A percentile compares a stretch with the other conserved stretches of the same genome.
Evolutionary conservation across 1,140 invertebrate species (phyloP).

Genomic region (Drosophila oshimai): DNA sequence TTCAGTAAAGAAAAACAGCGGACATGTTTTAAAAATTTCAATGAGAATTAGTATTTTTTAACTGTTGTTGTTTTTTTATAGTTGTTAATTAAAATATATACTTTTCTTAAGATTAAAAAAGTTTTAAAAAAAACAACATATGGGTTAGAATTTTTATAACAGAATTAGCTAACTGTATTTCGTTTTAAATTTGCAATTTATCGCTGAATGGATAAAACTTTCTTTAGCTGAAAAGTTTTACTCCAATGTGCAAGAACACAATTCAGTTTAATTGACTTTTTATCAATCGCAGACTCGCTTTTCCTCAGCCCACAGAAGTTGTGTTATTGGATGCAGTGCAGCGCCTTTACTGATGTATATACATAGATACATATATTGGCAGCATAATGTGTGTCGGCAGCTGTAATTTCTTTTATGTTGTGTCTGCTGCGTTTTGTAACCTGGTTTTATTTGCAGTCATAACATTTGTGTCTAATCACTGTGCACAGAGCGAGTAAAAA

Average conservation of each 20-base stretch:
- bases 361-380: constrained; percentile 8
- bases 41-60: no score
- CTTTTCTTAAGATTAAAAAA: no score
- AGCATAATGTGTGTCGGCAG: constrained; percentile 53
- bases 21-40: no score
- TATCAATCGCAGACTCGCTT: constrained; percentile 73
- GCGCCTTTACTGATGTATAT: constrained; percentile 20
- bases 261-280: constrained; percentile 69
- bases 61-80: no score
- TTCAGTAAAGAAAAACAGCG: no score
- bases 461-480: constrained; percentile 77
- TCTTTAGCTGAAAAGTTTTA: background rate
- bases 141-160: no score
- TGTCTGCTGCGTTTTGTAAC: constrained; percentile 77
- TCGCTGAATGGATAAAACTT: background rate
- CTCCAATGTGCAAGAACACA: constrained; percentile 14
- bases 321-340: constrained; percentile 12
- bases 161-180: no score
- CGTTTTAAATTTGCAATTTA: background rate
- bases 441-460: constrained; percentile 77
- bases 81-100: no score
- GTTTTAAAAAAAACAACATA: no score
- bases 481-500: constrained; percentile 33
- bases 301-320: constrained; percentile 38
- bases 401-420: constrained; percentile 60